Base-by-base conservation (phyloP, 1,140 invertebrate genomes). In the Leptinotarsa lineolata region DNA sequence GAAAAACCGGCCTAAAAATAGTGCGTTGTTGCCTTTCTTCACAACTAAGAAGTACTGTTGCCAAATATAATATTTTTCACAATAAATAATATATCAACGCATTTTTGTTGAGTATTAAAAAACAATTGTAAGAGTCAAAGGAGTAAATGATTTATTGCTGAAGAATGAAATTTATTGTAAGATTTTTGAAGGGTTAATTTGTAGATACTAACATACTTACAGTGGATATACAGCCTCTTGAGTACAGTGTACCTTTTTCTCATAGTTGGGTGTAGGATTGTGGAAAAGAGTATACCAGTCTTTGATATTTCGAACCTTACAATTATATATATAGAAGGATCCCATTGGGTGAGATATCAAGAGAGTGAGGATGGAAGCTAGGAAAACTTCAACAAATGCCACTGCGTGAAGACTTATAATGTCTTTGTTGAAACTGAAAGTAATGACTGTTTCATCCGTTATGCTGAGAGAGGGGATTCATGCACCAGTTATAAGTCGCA, bases 261-360 rank as follows among this genome's bases (percentile, higher is more conserved):
- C 92, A 86, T 97, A 98, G 84, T 97, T 94, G 8, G 96, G 95
- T 78, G 89, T 92, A 24, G 97, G 97, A 87, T 99, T 99, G 76
- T 97, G 94, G 21, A 98, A 87, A 72, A 98, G 84, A 0, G 97
- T 97, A 83, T 99, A 99, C 97, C 97, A 99, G 85, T 99, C 97
- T 0, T 95, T 92, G 5, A 98, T 85, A 20, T 90, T 89, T 46
- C 89, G 87, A 0, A 93, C 92, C 67, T 87, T 88, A 82, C 97
- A 98, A 1, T 94, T 93, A 78, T 88, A 88, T 4, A 98, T 86
- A 8, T 84, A 82, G 54, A 97, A 89, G 2, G 86, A 87, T 45
- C 95, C 95, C 15, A 92, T 81, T 0, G 96, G 96, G 30, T 95
- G 90, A 66, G 91, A 89, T 2, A 95, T 81, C 18, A 96, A 85